A percentile compares a stretch with the other conserved stretches of the same genome.
phyloP scores from a whole-genome alignment of 2,888 invertebrate genomes.

The Oegoconia quadripuncta region DNA sequence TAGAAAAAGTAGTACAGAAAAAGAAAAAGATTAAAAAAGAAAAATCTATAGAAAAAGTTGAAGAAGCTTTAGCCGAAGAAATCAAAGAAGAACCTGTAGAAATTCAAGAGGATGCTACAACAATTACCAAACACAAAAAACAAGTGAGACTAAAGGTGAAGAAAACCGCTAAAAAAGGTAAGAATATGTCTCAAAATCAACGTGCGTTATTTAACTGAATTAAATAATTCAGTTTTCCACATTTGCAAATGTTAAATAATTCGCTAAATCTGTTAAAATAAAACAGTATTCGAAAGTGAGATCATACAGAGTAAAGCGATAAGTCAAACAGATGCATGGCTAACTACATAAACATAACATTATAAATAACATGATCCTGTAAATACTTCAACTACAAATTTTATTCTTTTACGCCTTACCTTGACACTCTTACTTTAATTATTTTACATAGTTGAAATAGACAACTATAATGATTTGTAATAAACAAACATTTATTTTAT shows the following conservation, averaged over 20 bases:
- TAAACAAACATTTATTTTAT: no score
- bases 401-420: no score
- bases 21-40: conserved; percentile 28
- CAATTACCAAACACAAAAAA: conserved; percentile 30
- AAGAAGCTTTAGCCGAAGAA: conserved; percentile 38
- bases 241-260: no score
- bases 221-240: no score
- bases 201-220: no score
- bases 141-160: conserved; percentile 35
- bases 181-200: no score
- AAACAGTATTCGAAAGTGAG: no score
- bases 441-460: no score
- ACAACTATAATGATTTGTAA: no score
- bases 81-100: conserved; percentile 36
- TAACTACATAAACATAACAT: conserved; percentile 40
- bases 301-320: no score
- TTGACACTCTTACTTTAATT: no score
- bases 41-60: conserved; percentile 22
- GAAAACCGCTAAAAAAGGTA: conserved; percentile 39
- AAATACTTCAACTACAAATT: conserved; percentile 15
- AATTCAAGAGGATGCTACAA: conserved; percentile 45
- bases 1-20: conserved; percentile 19
- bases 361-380: conserved; percentile 4
- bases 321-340: conserved; percentile 59
- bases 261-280: no score